Conservation (phyloP, 2,113 vertebrate species). For the Strix uralensis region DNA sequence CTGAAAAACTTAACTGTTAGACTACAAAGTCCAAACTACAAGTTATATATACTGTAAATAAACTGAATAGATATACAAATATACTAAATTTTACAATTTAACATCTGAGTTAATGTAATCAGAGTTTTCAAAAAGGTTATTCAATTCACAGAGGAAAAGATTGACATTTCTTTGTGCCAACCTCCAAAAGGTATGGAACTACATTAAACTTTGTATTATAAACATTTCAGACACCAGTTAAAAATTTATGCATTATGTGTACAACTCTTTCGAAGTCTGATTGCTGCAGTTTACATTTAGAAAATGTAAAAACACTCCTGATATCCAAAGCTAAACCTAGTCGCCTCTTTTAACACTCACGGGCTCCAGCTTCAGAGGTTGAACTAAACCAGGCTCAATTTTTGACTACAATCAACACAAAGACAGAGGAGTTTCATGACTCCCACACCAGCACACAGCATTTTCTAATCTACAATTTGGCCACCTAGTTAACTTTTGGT, state of each 20-base stretch:
- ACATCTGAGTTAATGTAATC: background rate
- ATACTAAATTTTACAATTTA: slow-evolving; percentile 11
- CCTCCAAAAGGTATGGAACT: background rate
- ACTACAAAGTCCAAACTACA: background rate
- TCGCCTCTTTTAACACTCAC: background rate
- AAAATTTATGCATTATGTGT: background rate
- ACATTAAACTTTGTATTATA: background rate
- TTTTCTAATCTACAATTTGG: background rate
- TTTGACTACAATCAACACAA: background rate
- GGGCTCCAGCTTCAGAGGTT: background rate
- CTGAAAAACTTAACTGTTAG: background rate
- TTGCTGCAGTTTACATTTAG: background rate
- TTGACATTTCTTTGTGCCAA: background rate
- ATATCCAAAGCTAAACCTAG: background rate
- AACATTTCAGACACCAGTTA: background rate
- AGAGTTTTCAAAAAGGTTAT: background rate
- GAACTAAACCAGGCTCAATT: background rate
- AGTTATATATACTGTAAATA: background rate
- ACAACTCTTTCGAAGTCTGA: background rate
- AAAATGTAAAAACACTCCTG: background rate
- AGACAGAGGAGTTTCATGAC: background rate
- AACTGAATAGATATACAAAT: background rate
- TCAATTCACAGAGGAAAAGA: background rate
- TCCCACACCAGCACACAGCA: background rate
- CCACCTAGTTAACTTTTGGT: background rate